Conservation (phyloP, 2,113 vertebrate genomes). For the Murina feae region DNA sequence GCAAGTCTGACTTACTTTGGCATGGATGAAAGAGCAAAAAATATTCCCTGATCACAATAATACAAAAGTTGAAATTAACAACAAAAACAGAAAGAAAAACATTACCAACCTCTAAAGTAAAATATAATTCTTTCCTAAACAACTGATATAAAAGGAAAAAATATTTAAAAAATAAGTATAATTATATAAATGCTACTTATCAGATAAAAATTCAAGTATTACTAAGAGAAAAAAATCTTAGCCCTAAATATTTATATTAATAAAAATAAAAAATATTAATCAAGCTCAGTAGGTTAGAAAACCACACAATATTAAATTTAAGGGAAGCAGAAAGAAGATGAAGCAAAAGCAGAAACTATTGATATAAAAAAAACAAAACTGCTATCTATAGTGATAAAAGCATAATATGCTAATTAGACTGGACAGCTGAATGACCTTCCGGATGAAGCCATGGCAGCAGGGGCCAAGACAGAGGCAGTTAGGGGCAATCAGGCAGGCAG, state of each 20-base stretch:
- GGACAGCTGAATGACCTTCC: no score
- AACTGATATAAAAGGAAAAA: not conserved
- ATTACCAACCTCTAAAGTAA: not conserved
- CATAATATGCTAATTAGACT: no score
- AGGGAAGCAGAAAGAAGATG: not conserved
- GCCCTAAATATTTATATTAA: slow-evolving; percentile 23
- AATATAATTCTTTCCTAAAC: not conserved
- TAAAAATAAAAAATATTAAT: slow-evolving; percentile 35
- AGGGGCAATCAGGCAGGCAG: no score
- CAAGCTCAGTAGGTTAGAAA: not conserved
- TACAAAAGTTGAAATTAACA: not conserved
- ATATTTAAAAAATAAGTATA: not conserved
- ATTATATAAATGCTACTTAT: not conserved
- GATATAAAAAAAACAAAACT: not conserved
- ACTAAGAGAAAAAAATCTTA: slow-evolving; percentile 22
- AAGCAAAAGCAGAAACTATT: slow-evolving; percentile 23
- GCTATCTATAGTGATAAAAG: not conserved
- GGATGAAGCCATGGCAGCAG: no score
- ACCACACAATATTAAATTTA: slow-evolving; percentile 14
- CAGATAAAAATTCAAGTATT: slow-evolving; percentile 33
- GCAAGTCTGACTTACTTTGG: not conserved
- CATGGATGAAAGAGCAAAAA: not conserved
- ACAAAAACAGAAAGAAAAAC: not conserved
- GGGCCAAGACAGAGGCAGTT: no score
- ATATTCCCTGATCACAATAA: not conserved